Evolutionary conservation across 2,888 invertebrate species (phyloP), one percentile per base, ranked within the genome.

Genomic region (Lamellibrachia columna): DNA sequence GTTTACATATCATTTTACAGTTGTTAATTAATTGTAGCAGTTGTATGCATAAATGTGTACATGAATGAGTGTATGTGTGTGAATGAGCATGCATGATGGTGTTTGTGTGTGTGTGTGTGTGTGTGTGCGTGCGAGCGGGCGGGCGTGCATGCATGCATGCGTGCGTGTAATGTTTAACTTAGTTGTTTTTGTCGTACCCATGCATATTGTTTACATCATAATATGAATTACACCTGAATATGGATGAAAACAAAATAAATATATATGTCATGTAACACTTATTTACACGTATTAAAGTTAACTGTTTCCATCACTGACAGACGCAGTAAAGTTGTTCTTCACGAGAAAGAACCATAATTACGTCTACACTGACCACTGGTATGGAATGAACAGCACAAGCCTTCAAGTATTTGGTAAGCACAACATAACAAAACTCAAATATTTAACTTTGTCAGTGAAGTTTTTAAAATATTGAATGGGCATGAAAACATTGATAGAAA

Each of bases 311-410:
- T 91, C 52, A 15, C 22, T 22, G 22, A 75, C 93, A 93, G 93
- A 92, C 91, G 92, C 93, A 15, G 93, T 93, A 15, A 92, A 92
- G 55, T 52, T 93, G n/a, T 93, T 92, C 90, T 93, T 93, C 92
- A 93, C 93, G 28, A 92, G 91, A 53, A 91, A 53, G n/a, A 75
- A 93, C 92, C 91, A 93, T 91, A 93, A 93, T 52, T 53, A 93
- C 6, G 90, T 93, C 15, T 92, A 90, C 60, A 93, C 93, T 7
- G 90, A 92, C 15, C 92, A 93, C 28, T 93, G 92, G 93, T 75
- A 92, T n/a, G 90, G 90, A 58, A 91, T 92, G 60, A 93, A 93
- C 91, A 90, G 52, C 40, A 93, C 93, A 28, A 55, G 53, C 22
- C 90, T 93, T 91, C 52, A 90, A 75, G 90, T 92, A n/a, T 93